Evolutionary conservation across 35 echinoderm and acorn worm species (phyloP).

Genomic region (Eucidaris tribuloides): DNA sequence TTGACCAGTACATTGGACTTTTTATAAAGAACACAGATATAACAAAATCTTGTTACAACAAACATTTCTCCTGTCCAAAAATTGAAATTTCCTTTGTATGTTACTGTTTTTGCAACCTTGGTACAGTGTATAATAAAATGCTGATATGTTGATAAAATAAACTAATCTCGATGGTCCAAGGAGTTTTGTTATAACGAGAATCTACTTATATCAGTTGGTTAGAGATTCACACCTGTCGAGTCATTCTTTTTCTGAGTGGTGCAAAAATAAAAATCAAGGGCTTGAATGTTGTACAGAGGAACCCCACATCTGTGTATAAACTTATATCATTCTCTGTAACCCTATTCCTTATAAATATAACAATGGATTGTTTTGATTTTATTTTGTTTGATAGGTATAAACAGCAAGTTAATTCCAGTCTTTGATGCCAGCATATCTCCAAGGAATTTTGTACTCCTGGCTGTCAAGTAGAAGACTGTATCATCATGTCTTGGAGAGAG

Average conservation of each 20-base stretch:
- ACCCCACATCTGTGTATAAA: neutral
- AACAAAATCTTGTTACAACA: too few species aligned
- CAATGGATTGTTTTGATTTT: neutral
- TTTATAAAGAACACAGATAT: too few species aligned
- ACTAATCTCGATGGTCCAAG: neutral
- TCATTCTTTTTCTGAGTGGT: too few species aligned
- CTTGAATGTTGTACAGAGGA: neutral
- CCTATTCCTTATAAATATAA: neutral
- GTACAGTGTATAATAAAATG: too few species aligned
- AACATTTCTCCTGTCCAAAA: too few species aligned
- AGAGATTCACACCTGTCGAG: neutral
- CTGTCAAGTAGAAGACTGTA: slow-evolving; percentile 58
- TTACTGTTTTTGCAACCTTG: too few species aligned
- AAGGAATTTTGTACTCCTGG: slow-evolving; percentile 74
- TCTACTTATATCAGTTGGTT: neutral
- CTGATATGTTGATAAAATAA: neutral
- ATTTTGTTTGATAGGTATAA: slow-evolving; percentile 37
- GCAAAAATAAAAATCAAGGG: neutral
- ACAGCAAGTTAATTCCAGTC: slow-evolving; percentile 66
- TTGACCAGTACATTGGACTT: too few species aligned
- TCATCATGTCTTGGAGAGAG: too few species aligned
- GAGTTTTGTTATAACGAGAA: neutral
- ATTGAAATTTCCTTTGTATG: too few species aligned
- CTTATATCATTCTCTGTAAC: neutral
- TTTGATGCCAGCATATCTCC: slow-evolving; percentile 75